Evolutionary conservation across 2,888 invertebrate species (phyloP), one percentile per base, ranked within the genome.

Genomic region (Microlaimidae sp.): DNA sequence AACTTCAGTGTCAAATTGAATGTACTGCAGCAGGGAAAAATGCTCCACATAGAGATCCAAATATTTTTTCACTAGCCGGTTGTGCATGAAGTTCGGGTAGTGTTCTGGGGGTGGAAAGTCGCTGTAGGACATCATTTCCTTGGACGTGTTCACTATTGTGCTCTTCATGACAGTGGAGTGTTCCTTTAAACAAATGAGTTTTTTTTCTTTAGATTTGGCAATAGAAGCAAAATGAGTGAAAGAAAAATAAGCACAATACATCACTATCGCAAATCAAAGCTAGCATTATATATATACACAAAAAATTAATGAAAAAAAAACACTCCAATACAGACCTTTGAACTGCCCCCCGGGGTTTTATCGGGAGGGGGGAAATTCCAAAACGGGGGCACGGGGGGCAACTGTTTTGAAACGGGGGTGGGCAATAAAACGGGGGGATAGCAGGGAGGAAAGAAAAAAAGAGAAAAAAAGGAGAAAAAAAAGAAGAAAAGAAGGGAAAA

Each of bases 111-210:
- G 66, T 1, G 64, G 65, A 45, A 62, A 66, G 54, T 67, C 67
- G 29, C 70, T 70, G 59, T 65, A 71, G 24, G 71, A 65, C 58
- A 66, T 69, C 62, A 72, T 67, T 59, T 71, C 71, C 59, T 74
- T 74, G 41, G 68, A 69, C 17, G 70, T 70, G 61, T 73, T 73
- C 46, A 71, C 71, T 27, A 72, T 65, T 0, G 73, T 71, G 17
- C 65, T 65, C 38, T 66, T 63, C 66, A 70, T 71, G 4, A 71
- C 70, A 3, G 67, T 70, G 0, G 62, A 60, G 2, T 60, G 40
- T 3, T 62, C 63, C 28, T 27, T 19, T 49, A 25, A 49, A n/a
- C n/a, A n/a, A n/a, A n/a, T n/a, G 17, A 48, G n/a, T 48, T 17
- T 48, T 7, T 48, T 23, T 48, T 3, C n/a, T 10, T 49, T 49